Evolutionary conservation across 23 tunicate species (phyloP).

Genomic region (Aplidium turbinatum): DNA sequence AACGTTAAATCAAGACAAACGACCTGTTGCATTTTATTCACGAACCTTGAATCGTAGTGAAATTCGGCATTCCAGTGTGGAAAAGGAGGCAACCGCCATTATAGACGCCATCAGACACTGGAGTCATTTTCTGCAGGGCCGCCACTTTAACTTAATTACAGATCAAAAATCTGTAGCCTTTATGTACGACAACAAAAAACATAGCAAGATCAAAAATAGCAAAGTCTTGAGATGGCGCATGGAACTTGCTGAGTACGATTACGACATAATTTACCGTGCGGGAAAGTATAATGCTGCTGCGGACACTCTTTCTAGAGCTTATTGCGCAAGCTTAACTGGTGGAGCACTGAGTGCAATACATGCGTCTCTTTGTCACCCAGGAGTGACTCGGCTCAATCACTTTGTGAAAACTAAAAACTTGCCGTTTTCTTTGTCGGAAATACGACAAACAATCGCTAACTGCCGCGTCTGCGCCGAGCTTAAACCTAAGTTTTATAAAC

Average conservation of each 20-base stretch:
- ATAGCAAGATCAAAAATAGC: slow-evolving; percentile 35
- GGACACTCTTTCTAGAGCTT: slow-evolving; percentile 27
- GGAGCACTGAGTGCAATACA: slow-evolving; percentile 14
- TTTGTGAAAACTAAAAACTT: slow-evolving; percentile 20
- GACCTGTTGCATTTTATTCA: slow-evolving; percentile 28
- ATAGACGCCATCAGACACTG: slow-evolving; percentile 26
- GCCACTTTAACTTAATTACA: slow-evolving; percentile 33
- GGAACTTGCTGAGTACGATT: slow-evolving; percentile 22
- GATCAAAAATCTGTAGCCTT: slow-evolving; percentile 38
- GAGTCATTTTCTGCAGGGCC: slow-evolving; percentile 1
- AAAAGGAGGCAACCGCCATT: slow-evolving; percentile 32
- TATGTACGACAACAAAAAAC: slow-evolving; percentile 25
- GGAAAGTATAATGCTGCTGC: slow-evolving; percentile 28
- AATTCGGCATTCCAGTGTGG: slow-evolving; percentile 24
- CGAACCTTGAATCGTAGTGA: slow-evolving; percentile 24
- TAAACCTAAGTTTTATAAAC: slow-evolving; percentile 18
- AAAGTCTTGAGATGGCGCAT: slow-evolving; percentile 31
- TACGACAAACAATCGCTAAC: slow-evolving; percentile 6
- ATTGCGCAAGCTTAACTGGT: too few species aligned
- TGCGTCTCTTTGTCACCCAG: slow-evolving; percentile 28
- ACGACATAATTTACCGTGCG: slow-evolving; percentile 3
- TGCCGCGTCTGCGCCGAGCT: slow-evolving; percentile 20
- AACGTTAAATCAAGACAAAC: slow-evolving; percentile 15
- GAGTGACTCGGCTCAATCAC: slow-evolving; percentile 26
- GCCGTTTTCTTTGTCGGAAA: slow-evolving; percentile 19